Conservation (phyloP, 2,888 invertebrate species). For the Octodonta nipae region DNA sequence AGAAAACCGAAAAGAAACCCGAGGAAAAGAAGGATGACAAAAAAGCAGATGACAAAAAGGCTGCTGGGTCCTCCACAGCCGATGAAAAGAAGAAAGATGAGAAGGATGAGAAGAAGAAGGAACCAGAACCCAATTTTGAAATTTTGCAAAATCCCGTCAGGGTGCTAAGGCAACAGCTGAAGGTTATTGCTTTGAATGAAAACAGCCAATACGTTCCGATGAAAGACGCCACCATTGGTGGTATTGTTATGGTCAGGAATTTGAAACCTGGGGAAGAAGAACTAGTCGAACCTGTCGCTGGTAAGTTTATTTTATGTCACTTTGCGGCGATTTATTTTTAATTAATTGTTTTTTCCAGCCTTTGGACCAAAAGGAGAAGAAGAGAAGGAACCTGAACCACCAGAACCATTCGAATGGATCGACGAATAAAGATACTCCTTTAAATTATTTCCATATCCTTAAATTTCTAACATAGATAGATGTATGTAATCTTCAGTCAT, state of each 20-base stretch:
- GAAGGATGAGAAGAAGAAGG: constrained; percentile 52
- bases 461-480: too few species aligned
- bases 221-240: constrained; percentile 88
- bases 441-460: too few species aligned
- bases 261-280: constrained; percentile 65
- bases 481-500: too few species aligned
- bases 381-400: constrained; percentile 91
- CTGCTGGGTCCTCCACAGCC: constrained; percentile 21
- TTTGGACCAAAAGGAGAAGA: constrained; percentile 86
- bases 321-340: not conserved
- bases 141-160: constrained; percentile 89
- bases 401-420: constrained; percentile 92
- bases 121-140: constrained; percentile 85
- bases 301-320: constrained; percentile 26
- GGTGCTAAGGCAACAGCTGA: constrained; percentile 81
- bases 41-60: constrained; percentile 32
- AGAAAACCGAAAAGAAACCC: constrained; percentile 41
- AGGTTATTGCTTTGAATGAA: constrained; percentile 64
- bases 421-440: constrained; percentile 44
- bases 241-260: constrained; percentile 89
- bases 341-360: constrained; percentile 34
- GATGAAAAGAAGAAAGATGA: constrained; percentile 36
- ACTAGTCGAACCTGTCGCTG: constrained; percentile 82
- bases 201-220: constrained; percentile 69
- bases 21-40: constrained; percentile 30